Percentiles rank a stretch among this genome's conserved stretches.
These are phyloP conservation scores for Lasiurus cinereus DNA, from an alignment of 2,113 vertebrate species.

Conservation along the genomic window DNA sequence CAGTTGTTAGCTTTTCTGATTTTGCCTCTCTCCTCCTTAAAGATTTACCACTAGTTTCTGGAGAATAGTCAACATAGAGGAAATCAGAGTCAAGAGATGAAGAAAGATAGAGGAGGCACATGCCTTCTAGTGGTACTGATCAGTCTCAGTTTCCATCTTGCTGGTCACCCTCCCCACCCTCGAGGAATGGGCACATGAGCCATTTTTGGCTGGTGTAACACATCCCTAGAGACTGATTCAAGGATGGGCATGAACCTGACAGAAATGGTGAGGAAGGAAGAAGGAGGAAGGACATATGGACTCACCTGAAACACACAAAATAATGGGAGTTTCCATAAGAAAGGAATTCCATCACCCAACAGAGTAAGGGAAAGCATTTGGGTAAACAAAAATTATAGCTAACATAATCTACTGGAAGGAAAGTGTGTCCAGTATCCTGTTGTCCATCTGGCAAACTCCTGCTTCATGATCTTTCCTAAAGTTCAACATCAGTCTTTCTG, in stretches of 20 bases:
- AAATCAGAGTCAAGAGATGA: conserved; percentile 17
- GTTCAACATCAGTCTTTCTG: background rate
- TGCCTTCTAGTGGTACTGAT: background rate
- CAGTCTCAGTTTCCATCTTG: background rate
- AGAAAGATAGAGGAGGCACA: background rate
- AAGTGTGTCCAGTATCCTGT: background rate
- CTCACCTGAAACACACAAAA: background rate
- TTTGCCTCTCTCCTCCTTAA: conserved; percentile 29
- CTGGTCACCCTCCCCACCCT: background rate
- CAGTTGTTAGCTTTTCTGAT: background rate
- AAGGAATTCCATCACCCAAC: background rate
- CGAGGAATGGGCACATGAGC: background rate
- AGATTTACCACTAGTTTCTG: background rate
- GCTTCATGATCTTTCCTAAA: background rate
- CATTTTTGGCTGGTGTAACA: background rate
- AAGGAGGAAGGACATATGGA: background rate
- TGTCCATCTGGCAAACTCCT: background rate
- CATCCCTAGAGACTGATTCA: background rate
- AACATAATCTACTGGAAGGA: background rate
- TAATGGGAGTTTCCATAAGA: background rate
- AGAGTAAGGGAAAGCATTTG: background rate
- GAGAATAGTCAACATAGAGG: conserved; percentile 12
- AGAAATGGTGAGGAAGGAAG: background rate
- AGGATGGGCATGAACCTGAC: background rate
- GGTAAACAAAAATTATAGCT: background rate